Evolutionary conservation across 2,113 vertebrate species (phyloP), one percentile per base, ranked within the genome.

Genomic region (Neodontobutis hainanensis): DNA sequence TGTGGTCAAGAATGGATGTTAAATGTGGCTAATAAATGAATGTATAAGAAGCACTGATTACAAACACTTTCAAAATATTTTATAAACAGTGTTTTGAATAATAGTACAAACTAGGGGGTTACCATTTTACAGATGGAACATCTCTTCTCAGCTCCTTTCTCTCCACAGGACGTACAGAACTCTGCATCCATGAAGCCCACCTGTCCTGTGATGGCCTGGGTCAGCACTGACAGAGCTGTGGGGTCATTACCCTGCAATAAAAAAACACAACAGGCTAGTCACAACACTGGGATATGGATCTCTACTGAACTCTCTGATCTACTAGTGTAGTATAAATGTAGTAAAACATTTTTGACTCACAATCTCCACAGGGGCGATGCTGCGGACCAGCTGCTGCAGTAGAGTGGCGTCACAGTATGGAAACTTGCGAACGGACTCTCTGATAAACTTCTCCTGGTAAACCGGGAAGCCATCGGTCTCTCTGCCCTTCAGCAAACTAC

Each of bases 71-170:
- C 19, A 27, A 27, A 1, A 27, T 27, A 27, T 27, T 27, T 27
- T 27, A 27, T 27, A 27, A 27, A n/a, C n/a, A 27, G 19, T 27
- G 19, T 5, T 55, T 8, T 11, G 11, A 4, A 2, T 11, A 40
- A 1, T 3, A 3, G 5, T 8, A 16, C 10, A 4, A 6, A 1
- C 15, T 16, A 4, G 3, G 4, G 11, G 61, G 48, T 12, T 6
- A 99, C 97, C 96, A 93, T 95, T 94, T 98, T 99, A 83, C 97
- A 99, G 9, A 96, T 89, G 5, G 97, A 99, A 68, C 97, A 99
- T 59, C 95, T 94, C 88, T 98, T 99, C 80, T 94, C 93, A 0
- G 97, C 97, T 66, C 96, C 96, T 32, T 98, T 98, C 85, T 96
- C 97, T 11, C 97, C 97, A 85, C 97, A 99, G 6, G 96, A 92